Evolutionary conservation across 2,113 vertebrate genomes (phyloP).

Genomic region (Todiramphus saurophagus): DNA sequence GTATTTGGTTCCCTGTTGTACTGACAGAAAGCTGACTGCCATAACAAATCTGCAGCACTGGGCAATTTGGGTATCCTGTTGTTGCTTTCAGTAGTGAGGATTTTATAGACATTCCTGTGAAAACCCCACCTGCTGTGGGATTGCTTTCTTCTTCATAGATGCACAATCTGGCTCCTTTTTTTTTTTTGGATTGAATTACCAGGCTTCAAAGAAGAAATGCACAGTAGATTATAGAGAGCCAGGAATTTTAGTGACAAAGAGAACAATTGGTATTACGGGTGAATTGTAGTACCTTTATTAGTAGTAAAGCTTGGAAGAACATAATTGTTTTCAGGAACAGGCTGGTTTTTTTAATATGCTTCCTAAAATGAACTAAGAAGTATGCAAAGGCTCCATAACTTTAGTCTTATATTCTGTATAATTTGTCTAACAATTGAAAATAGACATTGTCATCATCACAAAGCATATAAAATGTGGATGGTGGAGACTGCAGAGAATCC

Average conservation of each 20-base stretch:
- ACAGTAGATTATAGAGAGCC: neutral
- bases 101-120: conserved; percentile 47
- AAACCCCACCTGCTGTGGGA: conserved; percentile 45
- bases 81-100: conserved; percentile 28
- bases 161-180: neutral
- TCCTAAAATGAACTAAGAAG: neutral
- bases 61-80: conserved; percentile 23
- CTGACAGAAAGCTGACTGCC: conserved; percentile 9
- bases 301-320: neutral
- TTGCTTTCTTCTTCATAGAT: conserved; percentile 36
- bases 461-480: neutral
- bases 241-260: conserved; percentile 15
- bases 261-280: neutral
- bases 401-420: neutral
- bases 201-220: conserved; percentile 48
- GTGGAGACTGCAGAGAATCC: neutral
- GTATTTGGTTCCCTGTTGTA: neutral
- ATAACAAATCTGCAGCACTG: neutral
- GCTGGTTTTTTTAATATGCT: neutral
- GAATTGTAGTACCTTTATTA: conserved; percentile 6
- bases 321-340: neutral
- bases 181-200: neutral
- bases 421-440: neutral
- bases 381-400: neutral
- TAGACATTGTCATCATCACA: neutral